These are phyloP conservation scores for Drosophila merina DNA, from an alignment of 2,888 invertebrate genomes.

Conservation along the genomic window DNA sequence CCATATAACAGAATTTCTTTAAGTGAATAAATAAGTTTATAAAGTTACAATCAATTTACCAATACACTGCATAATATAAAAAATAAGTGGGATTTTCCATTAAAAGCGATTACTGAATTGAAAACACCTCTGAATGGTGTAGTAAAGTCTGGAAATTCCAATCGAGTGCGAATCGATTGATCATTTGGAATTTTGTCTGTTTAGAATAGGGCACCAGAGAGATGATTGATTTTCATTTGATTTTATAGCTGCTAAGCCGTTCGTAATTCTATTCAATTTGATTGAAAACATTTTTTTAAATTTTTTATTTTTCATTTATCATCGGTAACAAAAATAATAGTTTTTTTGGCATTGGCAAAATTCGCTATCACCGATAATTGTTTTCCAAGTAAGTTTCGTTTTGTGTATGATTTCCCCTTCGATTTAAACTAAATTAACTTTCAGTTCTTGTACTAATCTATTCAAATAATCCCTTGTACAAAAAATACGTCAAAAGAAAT, in stretches of 20 bases:
- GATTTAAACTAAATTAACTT: conserved; percentile 39
- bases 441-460: conserved; percentile 55
- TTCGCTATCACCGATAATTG: conserved; percentile 83
- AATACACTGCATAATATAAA: neutral
- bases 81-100: neutral
- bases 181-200: conserved; percentile 11
- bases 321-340: conserved; percentile 59
- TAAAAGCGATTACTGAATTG: neutral
- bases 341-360: conserved; percentile 83
- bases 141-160: neutral
- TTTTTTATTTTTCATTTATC: conserved; percentile 56
- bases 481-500: conserved; percentile 30
- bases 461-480: conserved; percentile 49
- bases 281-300: conserved; percentile 35
- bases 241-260: conserved; percentile 30
- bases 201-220: conserved; percentile 28
- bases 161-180: conserved; percentile 23
- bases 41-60: neutral
- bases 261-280: conserved; percentile 33
- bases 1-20: no score
- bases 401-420: conserved; percentile 33
- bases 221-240: conserved; percentile 38
- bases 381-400: conserved; percentile 84
- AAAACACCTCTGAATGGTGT: conserved; percentile 4
- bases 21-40: no score